Evolutionary conservation across 2,113 vertebrate genomes (phyloP).

Genomic region (Lethenteron reissneri): DNA sequence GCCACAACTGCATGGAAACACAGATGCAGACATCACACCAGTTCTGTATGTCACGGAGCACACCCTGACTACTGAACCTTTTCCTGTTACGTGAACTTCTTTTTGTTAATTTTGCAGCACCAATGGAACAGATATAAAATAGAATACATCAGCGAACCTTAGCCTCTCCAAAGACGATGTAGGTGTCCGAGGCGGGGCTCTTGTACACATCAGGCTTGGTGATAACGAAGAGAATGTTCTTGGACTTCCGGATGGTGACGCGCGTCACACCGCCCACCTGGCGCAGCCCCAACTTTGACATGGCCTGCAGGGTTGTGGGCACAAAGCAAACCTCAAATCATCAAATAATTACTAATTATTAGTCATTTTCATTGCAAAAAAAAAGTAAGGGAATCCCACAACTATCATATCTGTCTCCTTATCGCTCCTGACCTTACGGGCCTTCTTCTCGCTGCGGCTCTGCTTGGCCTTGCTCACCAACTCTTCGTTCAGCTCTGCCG

Average conservation of each 20-base stretch:
- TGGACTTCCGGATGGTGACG: constrained; percentile 93
- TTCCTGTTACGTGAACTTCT: too few relatives aligned
- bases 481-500: constrained; percentile 49
- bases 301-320: constrained; percentile 34
- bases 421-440: constrained; percentile 48
- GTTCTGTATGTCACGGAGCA: too few relatives aligned
- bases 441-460: constrained; percentile 90
- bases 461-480: constrained; percentile 59
- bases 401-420: neutral
- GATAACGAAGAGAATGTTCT: constrained; percentile 96
- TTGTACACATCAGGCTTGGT: constrained; percentile 98
- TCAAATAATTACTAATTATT: neutral
- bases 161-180: constrained; percentile 91
- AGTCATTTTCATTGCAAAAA: neutral
- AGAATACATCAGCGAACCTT: constrained; percentile 31
- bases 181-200: constrained; percentile 91
- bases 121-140: too few relatives aligned
- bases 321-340: neutral
- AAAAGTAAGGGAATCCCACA: neutral
- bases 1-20: too few relatives aligned
- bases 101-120: too few relatives aligned
- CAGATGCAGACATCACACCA: too few relatives aligned
- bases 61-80: too few relatives aligned
- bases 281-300: constrained; percentile 90
- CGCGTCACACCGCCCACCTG: constrained; percentile 93